Evolutionary conservation across 2,113 vertebrate species (phyloP).

Genomic region (Balaeniceps rex): DNA sequence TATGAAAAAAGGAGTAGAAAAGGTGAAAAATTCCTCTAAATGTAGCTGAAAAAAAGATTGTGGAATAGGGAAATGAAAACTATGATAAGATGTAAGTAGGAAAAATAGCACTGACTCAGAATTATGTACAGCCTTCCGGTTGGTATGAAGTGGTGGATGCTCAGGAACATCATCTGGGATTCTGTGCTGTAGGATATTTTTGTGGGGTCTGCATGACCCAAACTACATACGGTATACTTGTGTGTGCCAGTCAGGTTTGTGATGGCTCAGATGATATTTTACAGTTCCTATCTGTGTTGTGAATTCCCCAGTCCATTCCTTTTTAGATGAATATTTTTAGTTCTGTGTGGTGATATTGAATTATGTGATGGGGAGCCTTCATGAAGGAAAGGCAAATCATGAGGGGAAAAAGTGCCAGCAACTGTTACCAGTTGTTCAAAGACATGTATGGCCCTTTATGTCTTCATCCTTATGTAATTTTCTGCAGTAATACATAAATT

Average conservation of each 20-base stretch:
- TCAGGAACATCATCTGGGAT: background rate
- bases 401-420: background rate
- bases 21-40: background rate
- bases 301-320: background rate
- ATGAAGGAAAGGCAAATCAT: background rate
- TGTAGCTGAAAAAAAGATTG: background rate
- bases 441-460: background rate
- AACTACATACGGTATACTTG: background rate
- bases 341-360: background rate
- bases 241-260: background rate
- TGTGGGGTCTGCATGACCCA: background rate
- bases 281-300: fast-evolving
- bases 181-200: background rate
- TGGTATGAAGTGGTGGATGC: background rate
- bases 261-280: background rate
- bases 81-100: background rate
- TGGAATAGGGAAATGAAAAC: background rate
- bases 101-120: background rate
- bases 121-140: background rate
- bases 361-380: background rate
- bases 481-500: background rate
- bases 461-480: background rate
- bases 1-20: background rate
- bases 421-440: background rate
- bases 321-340: background rate